Evolutionary conservation across 2,888 invertebrate species (phyloP), one percentile per base, ranked within the genome.

Genomic region (Archips crataeganus): DNA sequence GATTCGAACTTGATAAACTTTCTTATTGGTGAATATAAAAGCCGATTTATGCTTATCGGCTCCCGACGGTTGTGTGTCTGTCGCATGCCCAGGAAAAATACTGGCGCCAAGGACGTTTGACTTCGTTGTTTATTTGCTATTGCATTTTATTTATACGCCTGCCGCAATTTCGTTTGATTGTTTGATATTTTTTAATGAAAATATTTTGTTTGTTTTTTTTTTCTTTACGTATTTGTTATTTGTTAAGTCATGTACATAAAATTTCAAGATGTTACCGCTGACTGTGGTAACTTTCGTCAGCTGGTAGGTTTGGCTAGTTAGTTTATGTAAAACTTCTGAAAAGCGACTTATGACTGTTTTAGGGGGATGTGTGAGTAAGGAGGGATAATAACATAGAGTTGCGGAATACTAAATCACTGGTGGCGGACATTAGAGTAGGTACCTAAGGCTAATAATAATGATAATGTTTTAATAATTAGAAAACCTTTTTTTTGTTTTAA

Each of bases 61-160:
- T 47, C 10, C 49, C 42, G 49, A 23, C 47, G 23, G 45, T 59
- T 47, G 47, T 60, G 32, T 32, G 13, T 32, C 47, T 47, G 36
- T 69, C n/a, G 66, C 45, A 54, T 51, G 45, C 61, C 66, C 51
- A 15, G 11, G 8, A 13, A 62, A 67, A 71, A 72, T 62, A 62
- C 10, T 36, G 34, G 34, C 9, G 66, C 61, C 39, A 34, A 59
- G 64, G 34, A 57, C 60, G 60, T 45, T 42, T 10, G 15, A 45
- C 49, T 34, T 42, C 51, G 51, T 57, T 71, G 71, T 71, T 71
- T 71, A 71, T 69, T 71, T 64, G 59, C 42, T 63, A 63, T 73
- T 73, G 73, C 73, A 69, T 45, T 51, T 68, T 59, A 72, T 73
- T 64, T 69, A 64, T 68, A 36, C 34, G 13, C 5, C n/a, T 23